These are phyloP conservation scores for Zosterops pallidus DNA, from an alignment of 2,113 vertebrate genomes.

Conservation along the genomic window DNA sequence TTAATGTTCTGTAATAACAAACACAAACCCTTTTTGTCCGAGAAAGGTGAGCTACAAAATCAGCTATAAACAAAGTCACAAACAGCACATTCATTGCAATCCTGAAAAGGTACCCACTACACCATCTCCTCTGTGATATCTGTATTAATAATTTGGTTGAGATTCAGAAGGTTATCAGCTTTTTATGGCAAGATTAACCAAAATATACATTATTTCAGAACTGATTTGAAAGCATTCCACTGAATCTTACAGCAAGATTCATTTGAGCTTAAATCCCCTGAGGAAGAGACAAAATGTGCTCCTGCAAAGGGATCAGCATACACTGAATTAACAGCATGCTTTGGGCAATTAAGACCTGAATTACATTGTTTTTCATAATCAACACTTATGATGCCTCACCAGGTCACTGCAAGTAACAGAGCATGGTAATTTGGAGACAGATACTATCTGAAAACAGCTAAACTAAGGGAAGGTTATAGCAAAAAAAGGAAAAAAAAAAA, in stretches of 20 bases:
- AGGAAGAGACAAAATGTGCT: background rate
- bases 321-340: background rate
- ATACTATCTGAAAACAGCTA: background rate
- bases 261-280: background rate
- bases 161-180: background rate
- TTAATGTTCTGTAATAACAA: background rate
- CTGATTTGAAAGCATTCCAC: background rate
- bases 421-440: background rate
- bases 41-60: background rate
- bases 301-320: background rate
- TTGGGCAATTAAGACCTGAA: background rate
- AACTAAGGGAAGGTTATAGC: background rate
- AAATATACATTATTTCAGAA: background rate
- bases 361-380: background rate
- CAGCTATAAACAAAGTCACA: background rate
- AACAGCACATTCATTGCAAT: background rate
- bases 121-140: rapidly evolving
- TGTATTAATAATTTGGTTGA: background rate
- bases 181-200: background rate
- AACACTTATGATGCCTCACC: background rate
- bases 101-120: background rate
- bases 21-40: background rate
- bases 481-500: background rate
- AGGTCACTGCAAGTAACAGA: background rate
- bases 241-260: background rate